Base-by-base conservation (phyloP, 2,888 invertebrate species). In the Merodon equestris region DNA sequence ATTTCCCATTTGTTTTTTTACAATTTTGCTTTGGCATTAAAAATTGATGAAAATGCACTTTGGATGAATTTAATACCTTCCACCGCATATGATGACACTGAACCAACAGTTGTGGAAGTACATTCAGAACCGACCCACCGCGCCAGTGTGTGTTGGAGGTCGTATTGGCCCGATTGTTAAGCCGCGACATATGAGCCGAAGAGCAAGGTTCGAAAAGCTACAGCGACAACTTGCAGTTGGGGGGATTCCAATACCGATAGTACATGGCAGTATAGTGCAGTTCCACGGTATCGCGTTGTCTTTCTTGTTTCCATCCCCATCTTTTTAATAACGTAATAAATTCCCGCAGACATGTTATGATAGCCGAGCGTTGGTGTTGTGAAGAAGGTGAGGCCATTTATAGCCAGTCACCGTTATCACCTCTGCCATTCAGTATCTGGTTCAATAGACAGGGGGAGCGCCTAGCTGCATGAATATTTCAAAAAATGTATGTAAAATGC, bases 11-110 rank as follows among this genome's bases (percentile, higher is more conserved):
- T 44, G 57, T 58, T 67, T 67, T 79, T 63, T 54, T 58, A 15
- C 54, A 63, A 64, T 68, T n/a, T 40, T 40, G 27, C 27, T 68
- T 74, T 68, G 38, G 64, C 51, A 79, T 79, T 74, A 79, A 79
- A 79, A 74, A 79, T 79, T 74, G 79, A 79, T 79, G 79, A 68
- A 79, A 79, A 74, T 79, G 79, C 79, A 74, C 74, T 79, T 74
- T 79, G 68, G 79, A 74, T 64, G 70, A 79, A 79, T 79, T 79
- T 79, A 70, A 79, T 79, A 74, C 68, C 63, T 60, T 68, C 74
- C 68, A 44, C n/a, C n/a, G n/a, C n/a, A n/a, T n/a, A n/a, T n/a
- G n/a, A n/a, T n/a, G n/a, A n/a, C n/a, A n/a, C n/a, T n/a, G n/a
- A n/a, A n/a, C n/a, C n/a, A n/a, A n/a, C n/a, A n/a, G n/a, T n/a